These are phyloP conservation scores for Zaprionus lineosus DNA, from an alignment of 2,888 invertebrate species.

Conservation along the genomic window DNA sequence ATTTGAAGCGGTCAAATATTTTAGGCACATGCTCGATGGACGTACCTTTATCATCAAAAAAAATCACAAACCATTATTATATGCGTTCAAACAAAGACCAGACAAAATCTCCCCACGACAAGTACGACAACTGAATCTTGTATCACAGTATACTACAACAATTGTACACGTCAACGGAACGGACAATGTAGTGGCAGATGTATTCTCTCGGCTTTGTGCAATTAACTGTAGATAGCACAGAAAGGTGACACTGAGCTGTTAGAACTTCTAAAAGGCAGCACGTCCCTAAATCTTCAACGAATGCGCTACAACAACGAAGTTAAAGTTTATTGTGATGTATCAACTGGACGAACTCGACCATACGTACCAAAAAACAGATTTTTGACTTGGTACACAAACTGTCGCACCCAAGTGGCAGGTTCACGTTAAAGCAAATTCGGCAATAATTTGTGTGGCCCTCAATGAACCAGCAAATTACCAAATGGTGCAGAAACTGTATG, in stretches of 20 bases:
- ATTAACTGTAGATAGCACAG: slow-evolving; percentile 15
- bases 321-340: not conserved
- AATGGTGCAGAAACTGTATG: too few species aligned
- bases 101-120: not conserved
- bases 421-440: too few species aligned
- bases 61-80: not conserved
- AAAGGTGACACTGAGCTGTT: slow-evolving; percentile 13
- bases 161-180: not conserved
- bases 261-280: slow-evolving; percentile 6
- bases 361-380: too few species aligned
- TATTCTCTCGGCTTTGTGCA: too few species aligned
- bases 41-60: not conserved
- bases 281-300: slow-evolving; percentile 19
- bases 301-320: not conserved
- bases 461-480: too few species aligned
- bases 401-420: too few species aligned
- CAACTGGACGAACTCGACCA: too few species aligned
- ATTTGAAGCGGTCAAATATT: not conserved
- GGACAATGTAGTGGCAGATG: not conserved
- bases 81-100: not conserved
- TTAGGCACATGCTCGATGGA: too few species aligned
- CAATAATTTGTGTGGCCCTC: too few species aligned
- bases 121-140: not conserved
- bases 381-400: too few species aligned
- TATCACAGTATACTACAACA: not conserved